phyloP scores from a whole-genome alignment of 2,113 vertebrate species.

The Hucho hucho region DNA sequence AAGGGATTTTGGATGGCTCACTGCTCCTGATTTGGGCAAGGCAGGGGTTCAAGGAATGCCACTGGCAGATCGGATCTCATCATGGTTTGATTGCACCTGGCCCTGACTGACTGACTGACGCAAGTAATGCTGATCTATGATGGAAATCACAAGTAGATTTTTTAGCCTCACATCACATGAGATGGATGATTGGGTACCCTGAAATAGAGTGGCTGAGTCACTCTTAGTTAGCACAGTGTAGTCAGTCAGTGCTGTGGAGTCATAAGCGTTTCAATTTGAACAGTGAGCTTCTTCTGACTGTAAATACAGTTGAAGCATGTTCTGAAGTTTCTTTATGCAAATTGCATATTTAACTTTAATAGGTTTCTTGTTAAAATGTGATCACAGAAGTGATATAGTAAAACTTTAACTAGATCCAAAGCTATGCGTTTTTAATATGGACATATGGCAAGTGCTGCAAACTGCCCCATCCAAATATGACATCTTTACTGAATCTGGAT shows the following conservation, averaged over 20 bases:
- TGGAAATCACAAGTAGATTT: constrained; percentile 50
- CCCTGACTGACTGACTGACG: constrained; percentile 25
- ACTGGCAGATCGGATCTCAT: constrained; percentile 52
- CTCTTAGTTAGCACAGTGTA: constrained; percentile 23
- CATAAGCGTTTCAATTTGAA: background rate
- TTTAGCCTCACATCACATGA: constrained; percentile 51
- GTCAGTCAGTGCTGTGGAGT: constrained; percentile 62
- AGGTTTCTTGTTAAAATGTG: constrained; percentile 31
- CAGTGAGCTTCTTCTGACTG: background rate
- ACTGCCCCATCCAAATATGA: constrained; percentile 33
- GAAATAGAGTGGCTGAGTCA: constrained; percentile 69
- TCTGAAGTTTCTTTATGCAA: constrained; percentile 52
- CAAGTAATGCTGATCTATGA: constrained; percentile 38
- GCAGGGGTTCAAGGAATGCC: constrained; percentile 44
- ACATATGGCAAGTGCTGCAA: constrained; percentile 40
- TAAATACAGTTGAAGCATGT: background rate
- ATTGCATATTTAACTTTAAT: constrained; percentile 20
- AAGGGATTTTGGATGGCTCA: constrained; percentile 41
- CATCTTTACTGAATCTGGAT: constrained; percentile 21
- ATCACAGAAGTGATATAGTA: constrained; percentile 4
- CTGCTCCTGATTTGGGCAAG: constrained; percentile 54
- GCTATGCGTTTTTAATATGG: constrained; percentile 41
- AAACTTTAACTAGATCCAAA: constrained; percentile 13
- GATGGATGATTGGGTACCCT: constrained; percentile 47
- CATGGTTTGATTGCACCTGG: constrained; percentile 13